phyloP scores from a whole-genome alignment of 2,113 vertebrate species.

The Monopterus albus region DNA sequence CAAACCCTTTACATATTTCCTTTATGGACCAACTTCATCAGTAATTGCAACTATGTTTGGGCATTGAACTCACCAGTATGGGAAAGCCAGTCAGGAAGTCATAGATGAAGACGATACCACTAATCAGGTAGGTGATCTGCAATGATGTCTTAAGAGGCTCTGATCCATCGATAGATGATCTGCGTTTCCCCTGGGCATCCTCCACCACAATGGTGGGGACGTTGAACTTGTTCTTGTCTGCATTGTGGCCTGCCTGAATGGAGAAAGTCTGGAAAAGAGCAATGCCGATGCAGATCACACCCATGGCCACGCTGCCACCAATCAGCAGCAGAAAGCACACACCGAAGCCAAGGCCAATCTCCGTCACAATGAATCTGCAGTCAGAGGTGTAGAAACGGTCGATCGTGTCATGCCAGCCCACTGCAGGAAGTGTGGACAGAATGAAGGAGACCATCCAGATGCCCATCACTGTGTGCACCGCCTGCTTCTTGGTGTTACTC shows the following conservation, averaged over 20 bases:
- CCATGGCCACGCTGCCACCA: constrained; percentile 89
- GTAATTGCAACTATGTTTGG: background rate
- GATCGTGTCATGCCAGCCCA: constrained; percentile 93
- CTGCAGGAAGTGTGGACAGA: constrained; percentile 91
- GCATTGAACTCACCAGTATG: constrained; percentile 86
- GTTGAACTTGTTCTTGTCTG: constrained; percentile 86
- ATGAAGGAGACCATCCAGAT: constrained; percentile 98
- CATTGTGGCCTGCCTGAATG: constrained; percentile 81
- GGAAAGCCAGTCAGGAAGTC: constrained; percentile 93
- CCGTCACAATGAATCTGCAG: constrained; percentile 93
- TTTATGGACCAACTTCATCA: background rate
- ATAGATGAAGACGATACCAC: constrained; percentile 91
- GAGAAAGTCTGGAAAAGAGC: constrained; percentile 92
- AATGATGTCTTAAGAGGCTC: constrained; percentile 90
- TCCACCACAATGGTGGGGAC: constrained; percentile 95
- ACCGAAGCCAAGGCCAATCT: constrained; percentile 94
- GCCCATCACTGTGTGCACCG: constrained; percentile 93
- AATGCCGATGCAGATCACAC: constrained; percentile 89
- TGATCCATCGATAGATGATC: constrained; percentile 92
- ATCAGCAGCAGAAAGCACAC: constrained; percentile 94
- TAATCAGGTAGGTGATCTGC: constrained; percentile 93
- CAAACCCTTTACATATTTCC: background rate
- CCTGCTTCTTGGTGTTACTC: constrained; percentile 95
- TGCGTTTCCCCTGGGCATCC: constrained; percentile 91
- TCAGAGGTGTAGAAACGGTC: constrained; percentile 91